Evolutionary conservation across 2,888 invertebrate genomes (phyloP).

Genomic region (Lithophane ornitopus): DNA sequence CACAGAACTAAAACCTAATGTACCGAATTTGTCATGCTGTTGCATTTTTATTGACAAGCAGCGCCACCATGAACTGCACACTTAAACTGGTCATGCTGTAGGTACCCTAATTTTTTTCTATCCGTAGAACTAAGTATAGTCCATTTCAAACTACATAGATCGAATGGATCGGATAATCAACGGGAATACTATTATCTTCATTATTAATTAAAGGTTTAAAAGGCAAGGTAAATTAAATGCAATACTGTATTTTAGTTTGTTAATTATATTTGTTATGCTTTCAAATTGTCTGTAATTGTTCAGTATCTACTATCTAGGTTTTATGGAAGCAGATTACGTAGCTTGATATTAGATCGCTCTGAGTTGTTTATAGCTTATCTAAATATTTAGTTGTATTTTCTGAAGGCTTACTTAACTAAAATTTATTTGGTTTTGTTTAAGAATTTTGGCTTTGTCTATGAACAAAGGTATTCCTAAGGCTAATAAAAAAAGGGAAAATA

Average conservation of each 20-base stretch:
- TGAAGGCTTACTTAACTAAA: neutral
- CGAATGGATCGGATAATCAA: too few species aligned
- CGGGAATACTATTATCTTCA: neutral
- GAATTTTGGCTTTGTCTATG: neutral
- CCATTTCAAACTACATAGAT: too few species aligned
- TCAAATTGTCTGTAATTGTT: constrained; percentile 8
- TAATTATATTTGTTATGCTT: constrained; percentile 16
- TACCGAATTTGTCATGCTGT: too few species aligned
- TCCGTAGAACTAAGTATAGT: too few species aligned
- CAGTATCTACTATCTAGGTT: neutral
- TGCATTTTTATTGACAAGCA: too few species aligned
- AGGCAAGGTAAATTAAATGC: too few species aligned
- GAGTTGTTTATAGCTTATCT: neutral
- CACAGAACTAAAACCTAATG: too few species aligned
- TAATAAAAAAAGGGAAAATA: neutral
- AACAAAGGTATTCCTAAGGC: neutral
- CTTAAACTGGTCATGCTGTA: too few species aligned
- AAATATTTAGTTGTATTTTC: neutral
- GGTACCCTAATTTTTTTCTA: too few species aligned
- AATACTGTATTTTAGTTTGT: constrained; percentile 13
- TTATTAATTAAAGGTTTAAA: too few species aligned
- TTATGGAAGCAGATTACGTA: neutral
- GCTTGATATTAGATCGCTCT: constrained; percentile 11
- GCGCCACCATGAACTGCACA: too few species aligned
- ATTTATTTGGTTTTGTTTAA: neutral